These are phyloP conservation scores for Leptura quadrifasciata DNA, from an alignment of 2,888 invertebrate species.

Conservation along the genomic window DNA sequence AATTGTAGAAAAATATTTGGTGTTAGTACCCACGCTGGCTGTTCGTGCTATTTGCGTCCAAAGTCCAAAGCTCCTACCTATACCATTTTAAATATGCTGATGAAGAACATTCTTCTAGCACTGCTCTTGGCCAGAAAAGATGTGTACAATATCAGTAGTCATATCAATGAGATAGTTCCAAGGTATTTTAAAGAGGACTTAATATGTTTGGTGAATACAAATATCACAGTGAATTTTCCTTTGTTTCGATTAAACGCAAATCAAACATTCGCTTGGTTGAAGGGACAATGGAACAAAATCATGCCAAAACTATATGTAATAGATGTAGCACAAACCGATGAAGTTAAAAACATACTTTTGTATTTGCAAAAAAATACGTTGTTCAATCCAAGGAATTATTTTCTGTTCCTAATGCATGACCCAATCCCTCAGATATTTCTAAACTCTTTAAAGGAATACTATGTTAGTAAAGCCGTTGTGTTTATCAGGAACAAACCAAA, in stretches of 20 bases:
- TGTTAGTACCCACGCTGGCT: no score
- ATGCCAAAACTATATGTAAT: slow-evolving; percentile 4
- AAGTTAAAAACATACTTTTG: background rate
- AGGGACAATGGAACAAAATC: background rate
- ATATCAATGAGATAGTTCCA: background rate
- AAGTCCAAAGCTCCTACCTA: no score
- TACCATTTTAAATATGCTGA: no score
- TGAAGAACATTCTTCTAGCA: no score
- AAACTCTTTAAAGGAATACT: background rate
- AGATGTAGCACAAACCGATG: background rate
- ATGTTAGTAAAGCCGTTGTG: background rate
- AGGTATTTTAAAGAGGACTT: background rate
- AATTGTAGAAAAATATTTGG: no score
- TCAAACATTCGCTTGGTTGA: background rate
- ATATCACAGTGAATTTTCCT: background rate
- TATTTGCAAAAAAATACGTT: background rate
- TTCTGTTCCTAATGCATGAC: background rate
- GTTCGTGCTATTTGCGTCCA: no score
- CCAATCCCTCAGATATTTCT: background rate
- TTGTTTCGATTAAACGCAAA: background rate
- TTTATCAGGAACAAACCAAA: background rate
- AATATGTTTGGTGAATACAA: background rate
- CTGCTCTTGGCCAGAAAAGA: background rate
- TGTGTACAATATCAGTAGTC: background rate
- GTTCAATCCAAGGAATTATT: background rate